These are phyloP conservation scores for Acromyrmex charruanus DNA, from an alignment of 1,140 invertebrate genomes.

Conservation along the genomic window DNA sequence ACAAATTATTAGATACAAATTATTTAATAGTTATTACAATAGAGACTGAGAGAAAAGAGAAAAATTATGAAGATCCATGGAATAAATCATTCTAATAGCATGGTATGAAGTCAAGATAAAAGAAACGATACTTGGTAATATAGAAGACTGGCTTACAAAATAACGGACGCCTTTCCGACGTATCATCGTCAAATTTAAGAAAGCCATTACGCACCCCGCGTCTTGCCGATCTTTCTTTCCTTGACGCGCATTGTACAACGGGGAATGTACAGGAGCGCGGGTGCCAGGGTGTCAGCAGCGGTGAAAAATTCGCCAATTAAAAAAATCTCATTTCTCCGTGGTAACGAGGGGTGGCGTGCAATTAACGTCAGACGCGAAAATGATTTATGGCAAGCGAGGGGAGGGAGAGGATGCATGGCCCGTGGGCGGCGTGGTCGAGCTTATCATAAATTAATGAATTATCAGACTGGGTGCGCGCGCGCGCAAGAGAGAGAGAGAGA, in stretches of 20 bases:
- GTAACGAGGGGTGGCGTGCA: slow-evolving; percentile 81
- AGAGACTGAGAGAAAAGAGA: no score
- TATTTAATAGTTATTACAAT: neutral
- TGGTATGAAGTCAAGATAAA: neutral
- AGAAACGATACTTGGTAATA: neutral
- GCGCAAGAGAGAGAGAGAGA: neutral
- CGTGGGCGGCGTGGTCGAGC: slow-evolving; percentile 70
- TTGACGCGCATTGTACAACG: neutral
- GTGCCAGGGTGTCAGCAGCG: slow-evolving; percentile 75
- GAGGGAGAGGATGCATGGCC: slow-evolving; percentile 63
- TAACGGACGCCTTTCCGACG: neutral
- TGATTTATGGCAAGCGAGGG: slow-evolving; percentile 79
- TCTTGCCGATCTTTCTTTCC: slow-evolving; percentile 4
- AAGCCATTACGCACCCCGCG: slow-evolving; percentile 36
- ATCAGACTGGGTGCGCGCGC: slow-evolving; percentile 70
- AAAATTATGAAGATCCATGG: neutral
- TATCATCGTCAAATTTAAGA: slow-evolving; percentile 57
- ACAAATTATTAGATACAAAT: neutral
- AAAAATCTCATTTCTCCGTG: slow-evolving; percentile 82
- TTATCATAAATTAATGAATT: slow-evolving; percentile 84
- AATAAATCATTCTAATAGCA: neutral
- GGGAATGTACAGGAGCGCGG: slow-evolving; percentile 25
- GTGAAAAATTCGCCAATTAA: slow-evolving; percentile 83
- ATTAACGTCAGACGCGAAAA: slow-evolving; percentile 82
- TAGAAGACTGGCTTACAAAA: neutral